Percentiles rank a stretch among this genome's conserved stretches.
Evolutionary conservation across 35 echinoderm and acorn worm genomes (phyloP).

Genomic region (Stichopus chloronotus): DNA sequence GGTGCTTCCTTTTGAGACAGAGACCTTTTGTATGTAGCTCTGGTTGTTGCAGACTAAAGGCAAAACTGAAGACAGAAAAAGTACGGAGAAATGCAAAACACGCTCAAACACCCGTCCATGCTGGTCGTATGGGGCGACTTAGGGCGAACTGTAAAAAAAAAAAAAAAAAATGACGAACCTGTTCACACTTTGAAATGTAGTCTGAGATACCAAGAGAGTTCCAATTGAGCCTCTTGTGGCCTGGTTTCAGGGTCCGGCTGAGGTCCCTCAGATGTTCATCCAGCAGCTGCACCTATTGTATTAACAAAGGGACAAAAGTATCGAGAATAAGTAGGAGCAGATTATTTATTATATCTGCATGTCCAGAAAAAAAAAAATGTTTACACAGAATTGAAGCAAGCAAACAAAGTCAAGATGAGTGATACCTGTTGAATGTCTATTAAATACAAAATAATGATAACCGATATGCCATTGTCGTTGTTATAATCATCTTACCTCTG

Average conservation of each 20-base stretch:
- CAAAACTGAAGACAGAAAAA: no score
- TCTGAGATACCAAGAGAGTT: constrained; percentile 95
- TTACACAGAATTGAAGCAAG: background rate
- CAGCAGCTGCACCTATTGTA: constrained; percentile 82
- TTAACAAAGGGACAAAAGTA: background rate
- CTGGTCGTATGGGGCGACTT: no score
- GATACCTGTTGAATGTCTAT: background rate
- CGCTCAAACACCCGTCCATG: no score
- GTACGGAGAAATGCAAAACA: no score
- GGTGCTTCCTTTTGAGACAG: no score
- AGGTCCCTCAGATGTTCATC: constrained; percentile 93
- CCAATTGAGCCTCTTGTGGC: constrained; percentile 98
- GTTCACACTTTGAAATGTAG: constrained; percentile 90
- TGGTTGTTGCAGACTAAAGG: no score
- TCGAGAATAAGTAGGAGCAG: no score
- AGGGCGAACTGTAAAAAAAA: no score
- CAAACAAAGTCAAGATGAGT: background rate
- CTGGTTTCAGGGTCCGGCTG: constrained; percentile 86
- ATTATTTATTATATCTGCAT: no score
- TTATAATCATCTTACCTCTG: constrained; percentile 67
- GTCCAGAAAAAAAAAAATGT: background rate
- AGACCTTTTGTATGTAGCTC: no score
- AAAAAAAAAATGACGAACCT: constrained; percentile 50
- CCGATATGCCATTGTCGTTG: no score
- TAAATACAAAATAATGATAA: no score